Evolutionary conservation across 2,797 vertebrate genomes (phyloP), one percentile per base, ranked within the genome.

Genomic region (Hapalemur alaotrensis): DNA sequence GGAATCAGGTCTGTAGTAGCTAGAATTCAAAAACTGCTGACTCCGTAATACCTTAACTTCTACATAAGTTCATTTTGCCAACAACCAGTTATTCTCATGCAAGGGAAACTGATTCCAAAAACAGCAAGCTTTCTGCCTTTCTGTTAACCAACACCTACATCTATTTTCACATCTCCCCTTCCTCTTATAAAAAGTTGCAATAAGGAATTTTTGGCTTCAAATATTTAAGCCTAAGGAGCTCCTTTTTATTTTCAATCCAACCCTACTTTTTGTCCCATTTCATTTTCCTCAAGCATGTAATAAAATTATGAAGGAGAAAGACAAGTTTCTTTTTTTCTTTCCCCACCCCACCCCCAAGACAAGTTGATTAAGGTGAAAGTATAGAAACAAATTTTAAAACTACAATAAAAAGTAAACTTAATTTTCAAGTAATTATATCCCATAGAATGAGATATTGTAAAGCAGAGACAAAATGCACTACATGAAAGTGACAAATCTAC

Each of bases 31-130:
- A n/a, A 93, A 80, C 2, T 69, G 65, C 15, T 76, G 20, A 89
- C 81, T 85, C 57, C n/a, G 89, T 18, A 95, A 69, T 32, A 91
- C 46, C 41, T 75, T 95, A 89, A 72, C 38, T 83, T 89, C 78
- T 93, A 84, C 50, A 43, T 90, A 82, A 95, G 92, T 63, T 63
- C 35, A 91, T 80, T 63, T 59, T 80, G 25, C 48, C 35, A 79
- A 73, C 41, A 79, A 73, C 46, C 4, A 84, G 10, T 48, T 95
- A n/a, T 32, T 78, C 54, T 91, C 52, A 81, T 25, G 32, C 46
- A 96, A 95, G 14, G 7, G 9, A 87, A 96, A 89, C 5, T 57
- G 25, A 95, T 76, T 82, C 83, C n/a, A 92, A 78, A 46, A 91
- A 20, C 8, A 91, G 25, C 43, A 97, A 84, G 17, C 65, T 90